These are phyloP conservation scores for Psittacula echo DNA, from an alignment of 2,797 vertebrate species.

Conservation along the genomic window DNA sequence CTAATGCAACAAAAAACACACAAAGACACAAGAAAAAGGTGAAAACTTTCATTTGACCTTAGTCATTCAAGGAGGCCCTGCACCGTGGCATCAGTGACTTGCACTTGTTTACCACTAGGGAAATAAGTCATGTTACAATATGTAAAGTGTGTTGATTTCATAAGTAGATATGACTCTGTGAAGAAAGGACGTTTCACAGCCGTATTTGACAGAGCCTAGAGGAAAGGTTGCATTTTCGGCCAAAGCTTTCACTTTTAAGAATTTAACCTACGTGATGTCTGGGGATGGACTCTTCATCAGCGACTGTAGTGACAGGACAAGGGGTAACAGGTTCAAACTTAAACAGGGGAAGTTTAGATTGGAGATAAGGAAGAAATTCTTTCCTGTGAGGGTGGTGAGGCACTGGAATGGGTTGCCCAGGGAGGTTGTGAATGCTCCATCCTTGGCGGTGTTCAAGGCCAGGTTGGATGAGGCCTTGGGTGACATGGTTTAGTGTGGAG, in stretches of 20 bases:
- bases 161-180: background rate
- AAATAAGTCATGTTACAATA: background rate
- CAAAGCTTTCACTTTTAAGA: background rate
- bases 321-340: too few relatives aligned
- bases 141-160: background rate
- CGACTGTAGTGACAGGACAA: too few relatives aligned
- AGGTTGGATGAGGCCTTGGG: too few relatives aligned
- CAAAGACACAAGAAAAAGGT: rapidly evolving
- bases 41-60: background rate
- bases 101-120: background rate
- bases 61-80: background rate
- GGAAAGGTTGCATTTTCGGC: background rate
- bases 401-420: too few relatives aligned
- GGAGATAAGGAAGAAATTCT: too few relatives aligned
- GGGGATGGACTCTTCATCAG: too few relatives aligned
- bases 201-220: background rate
- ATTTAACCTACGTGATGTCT: background rate
- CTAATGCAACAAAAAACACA: background rate
- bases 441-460: too few relatives aligned
- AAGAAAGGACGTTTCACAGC: background rate
- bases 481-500: too few relatives aligned
- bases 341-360: too few relatives aligned
- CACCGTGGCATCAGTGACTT: background rate
- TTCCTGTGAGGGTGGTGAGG: too few relatives aligned
- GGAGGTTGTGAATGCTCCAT: too few relatives aligned